A percentile compares a stretch with the other conserved stretches of the same genome.
Conservation (phyloP, 2,888 invertebrate species). For the Nezara viridula region DNA sequence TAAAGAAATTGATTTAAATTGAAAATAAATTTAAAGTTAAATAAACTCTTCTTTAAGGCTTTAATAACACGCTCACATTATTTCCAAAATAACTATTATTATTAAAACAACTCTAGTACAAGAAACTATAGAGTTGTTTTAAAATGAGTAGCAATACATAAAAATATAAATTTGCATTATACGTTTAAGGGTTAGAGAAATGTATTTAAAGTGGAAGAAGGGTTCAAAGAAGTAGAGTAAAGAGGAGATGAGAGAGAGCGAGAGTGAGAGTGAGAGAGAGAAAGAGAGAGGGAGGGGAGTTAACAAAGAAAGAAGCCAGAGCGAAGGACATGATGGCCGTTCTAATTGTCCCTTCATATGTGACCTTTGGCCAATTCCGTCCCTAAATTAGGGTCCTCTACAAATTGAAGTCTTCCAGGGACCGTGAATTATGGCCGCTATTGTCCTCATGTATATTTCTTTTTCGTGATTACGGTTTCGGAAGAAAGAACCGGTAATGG, state of each 20-base stretch:
- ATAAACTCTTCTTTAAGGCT: too few relatives aligned
- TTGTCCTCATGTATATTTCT: conserved; percentile 11
- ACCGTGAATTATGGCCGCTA: conserved; percentile 27
- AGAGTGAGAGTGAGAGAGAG: not conserved
- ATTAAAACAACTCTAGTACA: too few relatives aligned
- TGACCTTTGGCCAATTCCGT: not conserved
- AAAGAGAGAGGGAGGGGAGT: not conserved
- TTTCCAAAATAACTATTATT: too few relatives aligned
- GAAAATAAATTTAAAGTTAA: too few relatives aligned
- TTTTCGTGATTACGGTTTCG: conserved; percentile 4
- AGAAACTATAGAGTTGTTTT: too few relatives aligned
- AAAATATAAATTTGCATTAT: too few relatives aligned
- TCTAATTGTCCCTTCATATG: conserved; percentile 31
- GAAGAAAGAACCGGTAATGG: conserved; percentile 1
- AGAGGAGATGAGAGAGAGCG: not conserved
- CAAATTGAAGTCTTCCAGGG: conserved; percentile 13
- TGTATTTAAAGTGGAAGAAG: not conserved
- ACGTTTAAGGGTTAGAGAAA: not conserved
- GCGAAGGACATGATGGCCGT: not conserved
- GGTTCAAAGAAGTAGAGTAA: not conserved
- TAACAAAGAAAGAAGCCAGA: not conserved
- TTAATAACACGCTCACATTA: too few relatives aligned
- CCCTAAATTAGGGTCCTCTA: not conserved
- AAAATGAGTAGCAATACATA: too few relatives aligned
- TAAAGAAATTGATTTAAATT: too few relatives aligned